Percentiles rank a stretch among this genome's conserved stretches.
Conservation (phyloP, 1,140 invertebrate genomes). For the Elymnias hypermnestra region DNA sequence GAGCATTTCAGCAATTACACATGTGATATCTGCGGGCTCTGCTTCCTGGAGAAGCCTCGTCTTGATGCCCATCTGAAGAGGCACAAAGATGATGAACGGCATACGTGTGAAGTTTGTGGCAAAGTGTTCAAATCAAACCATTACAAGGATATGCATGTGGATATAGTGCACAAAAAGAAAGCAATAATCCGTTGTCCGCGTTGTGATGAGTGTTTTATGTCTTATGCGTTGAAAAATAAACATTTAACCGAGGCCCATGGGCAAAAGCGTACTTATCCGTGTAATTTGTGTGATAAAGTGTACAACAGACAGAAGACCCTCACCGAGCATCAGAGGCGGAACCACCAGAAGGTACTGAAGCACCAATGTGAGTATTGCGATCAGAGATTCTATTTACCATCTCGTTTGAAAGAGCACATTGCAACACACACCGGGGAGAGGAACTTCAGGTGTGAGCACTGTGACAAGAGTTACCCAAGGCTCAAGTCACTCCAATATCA, state of each 20-base stretch:
- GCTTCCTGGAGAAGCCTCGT: slow-evolving; percentile 56
- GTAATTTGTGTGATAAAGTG: slow-evolving; percentile 66
- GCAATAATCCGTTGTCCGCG: slow-evolving; percentile 59
- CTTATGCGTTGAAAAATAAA: slow-evolving; percentile 61
- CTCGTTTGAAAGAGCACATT: slow-evolving; percentile 59
- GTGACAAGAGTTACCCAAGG: slow-evolving; percentile 57
- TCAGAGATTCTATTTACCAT: slow-evolving; percentile 56
- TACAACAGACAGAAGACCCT: slow-evolving; percentile 66
- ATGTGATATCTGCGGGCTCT: slow-evolving; percentile 62
- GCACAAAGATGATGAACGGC: slow-evolving; percentile 55
- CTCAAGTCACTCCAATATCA: slow-evolving; percentile 57
- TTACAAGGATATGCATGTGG: slow-evolving; percentile 66
- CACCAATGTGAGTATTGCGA: slow-evolving; percentile 63
- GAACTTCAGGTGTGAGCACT: slow-evolving; percentile 56
- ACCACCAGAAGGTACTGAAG: slow-evolving; percentile 56
- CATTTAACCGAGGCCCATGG: slow-evolving; percentile 64
- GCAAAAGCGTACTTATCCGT: slow-evolving; percentile 60
- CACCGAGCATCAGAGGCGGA: slow-evolving; percentile 59
- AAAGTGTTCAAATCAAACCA: slow-evolving; percentile 68
- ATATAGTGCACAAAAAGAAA: slow-evolving; percentile 66
- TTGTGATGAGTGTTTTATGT: slow-evolving; percentile 66
- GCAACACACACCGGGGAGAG: slow-evolving; percentile 60
- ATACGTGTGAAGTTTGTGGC: slow-evolving; percentile 63
- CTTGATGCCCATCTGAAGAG: slow-evolving; percentile 58
- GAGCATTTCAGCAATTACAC: slow-evolving; percentile 66